Conservation (phyloP, 1,140 invertebrate species). For the Euura saliciscinereae region DNA sequence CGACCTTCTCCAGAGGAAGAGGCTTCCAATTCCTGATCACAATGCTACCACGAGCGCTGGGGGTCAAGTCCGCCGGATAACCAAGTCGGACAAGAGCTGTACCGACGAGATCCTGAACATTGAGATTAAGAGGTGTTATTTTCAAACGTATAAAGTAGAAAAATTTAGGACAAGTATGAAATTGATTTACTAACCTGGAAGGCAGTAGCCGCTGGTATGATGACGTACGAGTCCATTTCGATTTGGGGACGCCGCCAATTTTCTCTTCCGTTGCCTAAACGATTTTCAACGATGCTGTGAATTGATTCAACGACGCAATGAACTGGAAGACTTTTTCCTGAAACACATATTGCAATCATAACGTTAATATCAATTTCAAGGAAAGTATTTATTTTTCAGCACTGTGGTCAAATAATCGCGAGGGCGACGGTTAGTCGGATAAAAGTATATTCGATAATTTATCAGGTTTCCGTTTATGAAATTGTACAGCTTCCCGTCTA, state of each 20-base stretch:
- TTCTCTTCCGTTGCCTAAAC: slow-evolving; percentile 53
- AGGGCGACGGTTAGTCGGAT: not conserved
- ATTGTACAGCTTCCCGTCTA: too few species aligned
- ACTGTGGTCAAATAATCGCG: not conserved
- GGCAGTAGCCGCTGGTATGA: slow-evolving; percentile 86
- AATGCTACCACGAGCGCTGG: slow-evolving; percentile 73
- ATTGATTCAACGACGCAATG: slow-evolving; percentile 90
- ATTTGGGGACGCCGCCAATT: slow-evolving; percentile 71
- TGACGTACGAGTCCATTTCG: slow-evolving; percentile 91
- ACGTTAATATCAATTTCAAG: too few species aligned
- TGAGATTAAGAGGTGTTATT: not conserved
- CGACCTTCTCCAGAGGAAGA: slow-evolving; percentile 86
- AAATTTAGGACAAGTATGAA: slow-evolving; percentile 24
- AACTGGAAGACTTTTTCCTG: slow-evolving; percentile 90
- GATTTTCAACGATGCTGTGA: slow-evolving; percentile 70
- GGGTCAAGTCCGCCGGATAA: slow-evolving; percentile 62
- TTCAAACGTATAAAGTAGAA: not conserved
- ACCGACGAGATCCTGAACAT: slow-evolving; percentile 65
- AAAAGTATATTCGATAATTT: too few species aligned
- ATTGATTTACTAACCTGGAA: slow-evolving; percentile 67
- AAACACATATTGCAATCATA: slow-evolving; percentile 41
- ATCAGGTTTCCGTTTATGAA: too few species aligned
- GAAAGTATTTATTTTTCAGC: too few species aligned
- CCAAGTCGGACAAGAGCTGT: slow-evolving; percentile 70
- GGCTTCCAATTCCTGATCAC: slow-evolving; percentile 95